Evolutionary conservation across 2,797 vertebrate genomes (phyloP).

Genomic region (Percopsis omiscomaycus): DNA sequence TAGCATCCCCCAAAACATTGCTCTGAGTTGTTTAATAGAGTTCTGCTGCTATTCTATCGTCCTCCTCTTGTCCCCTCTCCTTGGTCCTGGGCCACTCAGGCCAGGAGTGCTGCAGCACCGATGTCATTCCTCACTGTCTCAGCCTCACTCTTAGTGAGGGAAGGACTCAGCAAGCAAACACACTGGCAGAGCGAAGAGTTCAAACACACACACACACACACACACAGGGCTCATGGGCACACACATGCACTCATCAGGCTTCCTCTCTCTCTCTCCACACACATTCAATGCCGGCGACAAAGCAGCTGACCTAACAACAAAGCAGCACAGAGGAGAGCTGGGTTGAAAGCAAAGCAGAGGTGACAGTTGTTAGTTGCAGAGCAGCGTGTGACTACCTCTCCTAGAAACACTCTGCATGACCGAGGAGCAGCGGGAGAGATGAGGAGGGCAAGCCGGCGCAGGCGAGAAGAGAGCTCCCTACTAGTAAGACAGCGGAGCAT

Average conservation of each 20-base stretch:
- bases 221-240: conserved; percentile 30
- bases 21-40: neutral
- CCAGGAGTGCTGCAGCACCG: conserved; percentile 19
- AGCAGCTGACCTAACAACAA: conserved; percentile 68
- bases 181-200: conserved; percentile 49
- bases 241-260: conserved; percentile 37
- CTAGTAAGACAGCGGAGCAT: conserved; percentile 25
- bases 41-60: neutral
- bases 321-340: conserved; percentile 47
- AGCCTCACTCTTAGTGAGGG: conserved; percentile 21
- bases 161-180: conserved; percentile 44
- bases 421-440: conserved; percentile 38
- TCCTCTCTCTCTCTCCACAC: conserved; percentile 55
- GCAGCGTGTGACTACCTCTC: conserved; percentile 56
- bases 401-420: conserved; percentile 50
- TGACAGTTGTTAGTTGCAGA: conserved; percentile 63
- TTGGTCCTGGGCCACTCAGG: conserved; percentile 12
- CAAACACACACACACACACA: conserved; percentile 17
- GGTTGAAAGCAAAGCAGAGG: conserved; percentile 56
- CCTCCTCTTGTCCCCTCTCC: neutral
- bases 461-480: conserved; percentile 26
- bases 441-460: conserved; percentile 37
- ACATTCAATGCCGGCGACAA: conserved; percentile 54
- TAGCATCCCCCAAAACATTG: too few relatives aligned
- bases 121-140: conserved; percentile 34